Conservation (phyloP, 2,797 vertebrate genomes). For the Leuciscus waleckii region DNA sequence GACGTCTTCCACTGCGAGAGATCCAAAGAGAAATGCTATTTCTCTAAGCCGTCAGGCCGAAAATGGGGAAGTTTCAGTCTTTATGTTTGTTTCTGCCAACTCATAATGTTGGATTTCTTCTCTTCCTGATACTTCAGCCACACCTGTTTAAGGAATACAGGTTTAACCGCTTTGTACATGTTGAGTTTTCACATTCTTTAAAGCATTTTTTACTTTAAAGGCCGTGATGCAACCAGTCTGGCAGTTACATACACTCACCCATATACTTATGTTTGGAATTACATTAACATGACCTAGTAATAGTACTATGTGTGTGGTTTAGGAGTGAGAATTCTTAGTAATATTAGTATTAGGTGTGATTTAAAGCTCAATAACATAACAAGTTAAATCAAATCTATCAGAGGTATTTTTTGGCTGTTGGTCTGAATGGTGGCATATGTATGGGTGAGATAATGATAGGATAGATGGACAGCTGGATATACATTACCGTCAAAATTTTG, state of each 20-base stretch:
- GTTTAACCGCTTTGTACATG: neutral
- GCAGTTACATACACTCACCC: neutral
- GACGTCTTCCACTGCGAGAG: slow-evolving; percentile 3
- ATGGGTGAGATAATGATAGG: neutral
- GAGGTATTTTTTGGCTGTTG: neutral
- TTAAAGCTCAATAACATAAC: neutral
- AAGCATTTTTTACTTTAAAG: neutral
- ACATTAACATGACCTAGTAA: neutral
- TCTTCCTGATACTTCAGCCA: slow-evolving; percentile 1
- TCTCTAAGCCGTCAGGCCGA: neutral
- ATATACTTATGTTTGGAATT: slow-evolving; percentile 9
- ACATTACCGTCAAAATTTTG: neutral
- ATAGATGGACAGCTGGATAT: neutral
- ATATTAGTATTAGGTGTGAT: neutral
- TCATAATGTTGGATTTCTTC: neutral
- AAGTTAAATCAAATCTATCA: neutral
- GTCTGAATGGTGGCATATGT: neutral
- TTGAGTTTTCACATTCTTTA: slow-evolving; percentile 8
- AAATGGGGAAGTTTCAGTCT: neutral
- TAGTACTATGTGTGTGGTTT: neutral
- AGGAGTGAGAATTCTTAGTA: neutral
- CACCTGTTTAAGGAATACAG: slow-evolving; percentile 22
- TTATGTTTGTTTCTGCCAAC: slow-evolving; percentile 18
- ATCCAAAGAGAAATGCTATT: neutral
- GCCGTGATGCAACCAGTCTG: neutral